phyloP scores from a whole-genome alignment of 2,113 vertebrate genomes.

The Myiozetetes cayanensis region DNA sequence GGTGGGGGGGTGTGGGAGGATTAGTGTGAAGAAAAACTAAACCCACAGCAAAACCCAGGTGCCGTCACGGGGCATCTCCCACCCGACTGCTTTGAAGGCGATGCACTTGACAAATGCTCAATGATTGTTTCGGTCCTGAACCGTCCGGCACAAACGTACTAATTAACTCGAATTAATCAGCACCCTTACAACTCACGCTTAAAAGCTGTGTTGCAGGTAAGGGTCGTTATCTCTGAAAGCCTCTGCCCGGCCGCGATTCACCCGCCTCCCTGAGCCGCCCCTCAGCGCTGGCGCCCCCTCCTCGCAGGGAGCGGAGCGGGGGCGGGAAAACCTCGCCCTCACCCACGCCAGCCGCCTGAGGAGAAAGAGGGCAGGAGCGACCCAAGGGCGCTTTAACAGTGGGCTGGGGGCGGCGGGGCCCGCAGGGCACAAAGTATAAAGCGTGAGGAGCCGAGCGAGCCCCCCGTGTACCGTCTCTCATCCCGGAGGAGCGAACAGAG shows the following conservation, averaged over 20 bases:
- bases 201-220: background rate
- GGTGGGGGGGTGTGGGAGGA: background rate
- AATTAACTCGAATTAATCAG: background rate
- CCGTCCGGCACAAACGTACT: background rate
- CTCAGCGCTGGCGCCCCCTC: background rate
- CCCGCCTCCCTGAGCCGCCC: background rate
- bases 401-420: background rate
- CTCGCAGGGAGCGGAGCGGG: background rate
- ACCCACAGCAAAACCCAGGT: background rate
- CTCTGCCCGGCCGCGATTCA: rapidly evolving
- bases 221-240: background rate
- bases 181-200: background rate
- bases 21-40: background rate
- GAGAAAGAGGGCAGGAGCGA: too few species aligned
- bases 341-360: background rate
- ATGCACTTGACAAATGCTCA: background rate
- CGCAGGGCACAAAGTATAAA: background rate
- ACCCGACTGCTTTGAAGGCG: too few species aligned
- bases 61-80: rapidly evolving
- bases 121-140: background rate
- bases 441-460: background rate
- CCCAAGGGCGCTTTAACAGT: background rate
- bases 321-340: background rate
- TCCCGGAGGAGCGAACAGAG: rapidly evolving
- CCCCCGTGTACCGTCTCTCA: rapidly evolving